Conservation (phyloP, 2,113 vertebrate genomes). For the Aphyosemion australe region DNA sequence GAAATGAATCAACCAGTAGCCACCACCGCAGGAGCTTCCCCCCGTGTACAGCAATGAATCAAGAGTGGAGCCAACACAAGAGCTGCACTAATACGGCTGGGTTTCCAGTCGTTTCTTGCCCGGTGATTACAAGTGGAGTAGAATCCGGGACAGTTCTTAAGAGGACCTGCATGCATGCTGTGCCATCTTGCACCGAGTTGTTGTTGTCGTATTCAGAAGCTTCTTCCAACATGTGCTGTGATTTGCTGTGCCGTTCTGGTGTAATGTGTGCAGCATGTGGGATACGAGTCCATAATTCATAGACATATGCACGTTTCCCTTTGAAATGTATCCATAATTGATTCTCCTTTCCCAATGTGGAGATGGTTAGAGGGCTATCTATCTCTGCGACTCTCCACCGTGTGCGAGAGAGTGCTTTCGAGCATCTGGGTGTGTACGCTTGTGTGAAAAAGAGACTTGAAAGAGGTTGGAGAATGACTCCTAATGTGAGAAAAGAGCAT, state of each 20-base stretch:
- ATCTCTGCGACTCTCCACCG: constrained; percentile 40
- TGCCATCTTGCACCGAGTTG: constrained; percentile 2
- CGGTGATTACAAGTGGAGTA: not conserved
- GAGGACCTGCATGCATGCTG: constrained; percentile 10
- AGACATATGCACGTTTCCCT: constrained; percentile 66
- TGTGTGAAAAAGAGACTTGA: constrained; percentile 53
- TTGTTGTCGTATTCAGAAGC: constrained; percentile 41
- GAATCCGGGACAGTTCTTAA: not conserved
- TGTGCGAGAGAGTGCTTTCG: constrained; percentile 13
- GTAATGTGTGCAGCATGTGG: constrained; percentile 49
- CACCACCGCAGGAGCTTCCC: constrained; percentile 3
- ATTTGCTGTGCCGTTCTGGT: constrained; percentile 24
- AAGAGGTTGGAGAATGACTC: constrained; percentile 60
- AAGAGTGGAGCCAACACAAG: not conserved
- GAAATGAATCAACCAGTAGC: constrained; percentile 12
- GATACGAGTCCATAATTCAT: constrained; percentile 71
- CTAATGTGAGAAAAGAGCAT: constrained; percentile 62
- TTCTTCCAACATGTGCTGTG: constrained; percentile 37
- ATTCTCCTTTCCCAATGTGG: constrained; percentile 62
- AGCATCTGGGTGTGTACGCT: constrained; percentile 46
- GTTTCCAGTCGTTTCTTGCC: not conserved
- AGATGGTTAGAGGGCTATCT: constrained; percentile 57
- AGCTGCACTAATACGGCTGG: not conserved
- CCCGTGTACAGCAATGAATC: constrained; percentile 10
- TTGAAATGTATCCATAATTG: constrained; percentile 77